These are phyloP conservation scores for Chrysemys picta DNA, from an alignment of 2,113 vertebrate species.

Conservation along the genomic window DNA sequence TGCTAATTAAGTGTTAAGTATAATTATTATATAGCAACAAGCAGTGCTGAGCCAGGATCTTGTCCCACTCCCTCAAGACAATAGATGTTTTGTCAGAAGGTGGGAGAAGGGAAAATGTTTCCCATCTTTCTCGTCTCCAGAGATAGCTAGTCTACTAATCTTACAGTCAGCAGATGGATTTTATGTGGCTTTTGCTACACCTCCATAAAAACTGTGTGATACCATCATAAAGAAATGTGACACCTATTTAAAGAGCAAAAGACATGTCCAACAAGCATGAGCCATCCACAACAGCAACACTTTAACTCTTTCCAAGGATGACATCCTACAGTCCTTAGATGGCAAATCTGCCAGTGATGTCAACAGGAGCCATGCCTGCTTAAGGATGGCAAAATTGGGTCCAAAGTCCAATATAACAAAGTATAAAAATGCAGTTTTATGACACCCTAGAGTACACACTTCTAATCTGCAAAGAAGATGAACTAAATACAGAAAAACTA, in stretches of 20 bases:
- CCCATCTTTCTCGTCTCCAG: neutral
- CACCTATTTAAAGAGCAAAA: neutral
- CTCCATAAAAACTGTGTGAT: constrained; percentile 16
- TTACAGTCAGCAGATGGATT: neutral
- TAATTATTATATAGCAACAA: neutral
- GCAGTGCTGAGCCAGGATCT: neutral
- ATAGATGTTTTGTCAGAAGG: neutral
- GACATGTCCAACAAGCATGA: neutral
- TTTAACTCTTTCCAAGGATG: neutral
- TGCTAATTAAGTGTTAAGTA: neutral
- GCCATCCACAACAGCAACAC: neutral
- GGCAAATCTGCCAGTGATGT: neutral
- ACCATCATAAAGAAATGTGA: neutral
- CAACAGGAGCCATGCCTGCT: neutral
- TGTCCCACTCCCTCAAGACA: constrained; percentile 3
- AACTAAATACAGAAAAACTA: neutral
- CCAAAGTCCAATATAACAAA: neutral
- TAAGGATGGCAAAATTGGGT: neutral
- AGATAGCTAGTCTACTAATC: neutral
- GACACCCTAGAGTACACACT: neutral
- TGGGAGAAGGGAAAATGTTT: neutral
- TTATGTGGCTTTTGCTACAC: neutral
- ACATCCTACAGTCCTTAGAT: neutral
- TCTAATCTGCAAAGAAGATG: neutral
- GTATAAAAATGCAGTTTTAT: neutral